Evolutionary conservation across 2,888 invertebrate genomes (phyloP), one percentile per base, ranked within the genome.

Genomic region (Lasioglossum vierecki): DNA sequence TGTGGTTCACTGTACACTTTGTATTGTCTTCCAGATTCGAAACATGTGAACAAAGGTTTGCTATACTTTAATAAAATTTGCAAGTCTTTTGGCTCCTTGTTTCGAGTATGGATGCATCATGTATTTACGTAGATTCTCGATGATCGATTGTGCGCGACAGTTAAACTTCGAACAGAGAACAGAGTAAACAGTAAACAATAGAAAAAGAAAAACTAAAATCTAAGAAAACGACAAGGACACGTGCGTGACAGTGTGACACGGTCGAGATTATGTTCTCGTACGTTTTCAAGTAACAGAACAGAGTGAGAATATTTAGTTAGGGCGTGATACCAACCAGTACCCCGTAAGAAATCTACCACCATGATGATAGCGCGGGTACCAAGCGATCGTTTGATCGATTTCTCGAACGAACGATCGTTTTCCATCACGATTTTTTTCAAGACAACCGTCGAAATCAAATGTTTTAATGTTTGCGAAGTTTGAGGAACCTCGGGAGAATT

Each of bases 321-420:
- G 92, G 90, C 92, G 87, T 93, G 94, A 94, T 94, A 95, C 94
- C 94, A 95, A 95, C 94, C 92, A 94, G 92, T 88, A 94, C 92
- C 93, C 89, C 88, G 92, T 93, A 93, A 92, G 89, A 87, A 89
- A 92, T 91, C 79, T 92, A 92, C 92, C 93, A 94, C 92, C 93
- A 93, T 86, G 91, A 92, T 89, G 90, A 88, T 70, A 76, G 63
- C 63, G 63, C 30, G 70, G 9, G 13, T 26, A 26, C 26, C 60
- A 46, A 22, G 4, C 41, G 60, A 83, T 84, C 78, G 78, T 84
- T 83, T 63, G 13, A 60, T 60, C 76, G 49, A 39, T 13, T 4
- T 1, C 15, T 2, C 6, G 8, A 72, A 53, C 22, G 30, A 57
- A 83, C 63, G 78, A 84, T 66, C 82, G 18, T 49, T 15, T 63